A percentile compares a stretch with the other conserved stretches of the same genome.
Evolutionary conservation across 2,888 invertebrate species (phyloP).

Genomic region (Hyles lineata): DNA sequence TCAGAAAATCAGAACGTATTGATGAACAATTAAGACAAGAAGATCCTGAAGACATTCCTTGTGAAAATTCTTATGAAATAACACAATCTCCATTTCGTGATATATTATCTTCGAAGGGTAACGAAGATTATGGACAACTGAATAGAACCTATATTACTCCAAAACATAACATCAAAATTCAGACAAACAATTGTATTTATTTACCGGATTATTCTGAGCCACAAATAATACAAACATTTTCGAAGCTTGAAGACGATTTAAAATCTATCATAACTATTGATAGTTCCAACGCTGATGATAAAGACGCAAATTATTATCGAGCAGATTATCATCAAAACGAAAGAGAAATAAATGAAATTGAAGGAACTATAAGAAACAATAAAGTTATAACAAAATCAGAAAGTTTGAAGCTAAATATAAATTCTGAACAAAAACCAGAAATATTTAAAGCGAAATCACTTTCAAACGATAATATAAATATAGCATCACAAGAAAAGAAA

Average conservation of each 20-base stretch:
- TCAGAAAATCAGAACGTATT: conserved; percentile 89
- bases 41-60: conserved; percentile 74
- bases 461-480: conserved; percentile 74
- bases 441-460: conserved; percentile 67
- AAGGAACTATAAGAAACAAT: conserved; percentile 79
- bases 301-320: conserved; percentile 63
- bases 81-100: conserved; percentile 75
- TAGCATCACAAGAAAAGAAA: conserved; percentile 59
- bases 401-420: conserved; percentile 67
- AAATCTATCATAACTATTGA: conserved; percentile 78
- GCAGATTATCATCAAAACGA: conserved; percentile 79
- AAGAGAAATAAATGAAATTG: conserved; percentile 81
- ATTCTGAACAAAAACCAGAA: conserved; percentile 60
- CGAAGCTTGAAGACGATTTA: conserved; percentile 77
- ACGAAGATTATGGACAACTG: conserved; percentile 74
- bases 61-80: conserved; percentile 78
- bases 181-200: conserved; percentile 56
- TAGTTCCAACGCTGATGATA: conserved; percentile 75
- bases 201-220: conserved; percentile 67
- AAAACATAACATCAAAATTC: conserved; percentile 50
- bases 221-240: conserved; percentile 68
- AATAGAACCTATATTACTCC: conserved; percentile 64
- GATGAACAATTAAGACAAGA: conserved; percentile 87
- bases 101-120: conserved; percentile 66
- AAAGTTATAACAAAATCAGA: conserved; percentile 79